Conservation (phyloP, 2,797 vertebrate species). For the Potorous gilbertii region DNA sequence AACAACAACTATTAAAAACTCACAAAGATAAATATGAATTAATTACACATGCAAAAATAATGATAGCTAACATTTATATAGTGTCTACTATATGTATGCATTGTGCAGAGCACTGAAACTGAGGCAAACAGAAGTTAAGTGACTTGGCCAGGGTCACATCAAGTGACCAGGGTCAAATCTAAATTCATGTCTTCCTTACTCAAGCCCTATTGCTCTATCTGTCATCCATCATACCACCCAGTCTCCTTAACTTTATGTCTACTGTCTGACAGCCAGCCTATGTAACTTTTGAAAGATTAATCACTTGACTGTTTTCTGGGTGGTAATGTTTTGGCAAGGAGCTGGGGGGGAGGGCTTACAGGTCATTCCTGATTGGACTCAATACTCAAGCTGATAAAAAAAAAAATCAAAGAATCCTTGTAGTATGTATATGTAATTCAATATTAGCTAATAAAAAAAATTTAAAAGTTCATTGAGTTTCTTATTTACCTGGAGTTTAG, state of each 20-base stretch:
- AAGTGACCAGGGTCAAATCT: not conserved
- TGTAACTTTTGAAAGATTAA: not conserved
- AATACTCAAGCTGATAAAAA: not conserved
- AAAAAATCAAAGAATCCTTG: not conserved
- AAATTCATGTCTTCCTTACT: not conserved
- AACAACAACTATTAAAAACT: not conserved
- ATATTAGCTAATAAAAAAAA: not conserved
- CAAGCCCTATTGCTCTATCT: not conserved
- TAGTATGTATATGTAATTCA: not conserved
- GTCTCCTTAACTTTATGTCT: not conserved
- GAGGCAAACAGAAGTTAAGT: not conserved
- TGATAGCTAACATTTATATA: not conserved
- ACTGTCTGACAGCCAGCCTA: not conserved
- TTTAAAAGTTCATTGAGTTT: not conserved
- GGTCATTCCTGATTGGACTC: not conserved
- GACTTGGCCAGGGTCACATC: not conserved
- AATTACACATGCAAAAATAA: not conserved
- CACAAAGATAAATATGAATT: not conserved
- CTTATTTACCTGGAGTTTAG: conserved; percentile 17
- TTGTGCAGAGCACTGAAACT: not conserved
- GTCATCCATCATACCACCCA: not conserved
- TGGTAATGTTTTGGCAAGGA: not conserved
- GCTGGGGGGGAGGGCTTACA: not conserved
- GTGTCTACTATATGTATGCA: not conserved
- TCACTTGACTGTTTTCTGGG: not conserved